A percentile compares a stretch with the other conserved stretches of the same genome.
Conservation (phyloP, 2,888 invertebrate genomes). For the Zele albiditarsus region DNA sequence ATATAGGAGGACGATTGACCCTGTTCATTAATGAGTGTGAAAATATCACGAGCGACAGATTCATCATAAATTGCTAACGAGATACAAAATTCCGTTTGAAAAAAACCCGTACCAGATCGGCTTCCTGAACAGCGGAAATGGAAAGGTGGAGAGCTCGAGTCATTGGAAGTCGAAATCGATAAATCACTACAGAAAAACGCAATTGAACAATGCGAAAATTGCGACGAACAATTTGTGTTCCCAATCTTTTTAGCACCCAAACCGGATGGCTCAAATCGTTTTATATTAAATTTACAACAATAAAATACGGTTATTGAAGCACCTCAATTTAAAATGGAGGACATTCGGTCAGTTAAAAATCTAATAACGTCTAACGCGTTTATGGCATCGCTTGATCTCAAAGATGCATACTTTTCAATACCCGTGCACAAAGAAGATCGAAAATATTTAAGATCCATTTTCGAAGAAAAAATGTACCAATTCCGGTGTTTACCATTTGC, state of each 20-base stretch:
- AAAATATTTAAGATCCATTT: slow-evolving; percentile 45
- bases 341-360: not conserved
- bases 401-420: slow-evolving; percentile 44
- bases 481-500: slow-evolving; percentile 34
- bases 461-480: slow-evolving; percentile 28
- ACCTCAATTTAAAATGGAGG: slow-evolving; percentile 17
- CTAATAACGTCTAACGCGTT: not conserved
- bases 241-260: not conserved
- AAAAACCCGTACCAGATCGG: not conserved
- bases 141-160: not conserved
- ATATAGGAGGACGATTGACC: slow-evolving; percentile 23
- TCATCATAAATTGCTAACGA: slow-evolving; percentile 16
- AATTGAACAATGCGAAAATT: slow-evolving; percentile 1
- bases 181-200: slow-evolving; percentile 3
- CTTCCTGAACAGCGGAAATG: not conserved
- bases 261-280: not conserved
- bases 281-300: slow-evolving; percentile 18
- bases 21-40: slow-evolving; percentile 23
- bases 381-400: slow-evolving; percentile 40
- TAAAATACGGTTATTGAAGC: slow-evolving; percentile 1
- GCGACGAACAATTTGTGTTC: slow-evolving; percentile 1
- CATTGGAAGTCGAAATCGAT: slow-evolving; percentile 14
- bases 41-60: slow-evolving; percentile 30
- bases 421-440: slow-evolving; percentile 31
- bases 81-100: slow-evolving; percentile 11